These are phyloP conservation scores for Gobius niger DNA, from an alignment of 2,113 vertebrate genomes.

Conservation along the genomic window DNA sequence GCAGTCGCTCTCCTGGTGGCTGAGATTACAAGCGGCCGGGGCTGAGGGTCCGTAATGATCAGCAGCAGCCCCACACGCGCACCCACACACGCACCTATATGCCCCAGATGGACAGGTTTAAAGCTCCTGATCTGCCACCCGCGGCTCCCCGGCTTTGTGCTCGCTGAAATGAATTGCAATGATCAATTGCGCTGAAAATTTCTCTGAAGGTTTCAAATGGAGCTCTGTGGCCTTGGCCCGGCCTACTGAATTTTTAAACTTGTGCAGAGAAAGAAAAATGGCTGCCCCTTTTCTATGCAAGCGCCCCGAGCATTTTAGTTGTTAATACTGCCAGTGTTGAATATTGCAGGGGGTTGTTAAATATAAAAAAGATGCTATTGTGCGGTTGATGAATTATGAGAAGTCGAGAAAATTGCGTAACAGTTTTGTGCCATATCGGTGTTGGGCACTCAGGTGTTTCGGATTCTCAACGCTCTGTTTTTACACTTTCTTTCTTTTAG, in stretches of 20 bases:
- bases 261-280: slow-evolving; percentile 52
- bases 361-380: slow-evolving; percentile 44
- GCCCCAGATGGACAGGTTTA: slow-evolving; percentile 63
- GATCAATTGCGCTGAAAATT: slow-evolving; percentile 69
- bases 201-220: slow-evolving; percentile 64
- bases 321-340: slow-evolving; percentile 46
- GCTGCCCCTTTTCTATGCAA: slow-evolving; percentile 49
- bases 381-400: slow-evolving; percentile 29
- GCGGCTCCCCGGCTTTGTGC: slow-evolving; percentile 42
- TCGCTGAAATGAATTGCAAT: slow-evolving; percentile 64
- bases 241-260: slow-evolving; percentile 64
- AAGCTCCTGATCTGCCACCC: slow-evolving; percentile 49
- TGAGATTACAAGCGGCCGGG: slow-evolving; percentile 44
- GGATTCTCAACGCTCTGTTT: not conserved
- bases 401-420: slow-evolving; percentile 55
- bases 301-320: slow-evolving; percentile 51
- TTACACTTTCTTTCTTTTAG: not conserved
- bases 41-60: slow-evolving; percentile 44
- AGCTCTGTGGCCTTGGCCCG: slow-evolving; percentile 43
- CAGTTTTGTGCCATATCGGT: not conserved
- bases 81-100: slow-evolving; percentile 39
- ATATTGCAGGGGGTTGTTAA: slow-evolving; percentile 29
- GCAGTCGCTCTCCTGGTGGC: slow-evolving; percentile 28
- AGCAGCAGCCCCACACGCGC: slow-evolving; percentile 13
- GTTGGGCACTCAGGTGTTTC: not conserved